A percentile compares a stretch with the other conserved stretches of the same genome.
Evolutionary conservation across 2,888 invertebrate species (phyloP).

Genomic region (Cephus rjabovi): DNA sequence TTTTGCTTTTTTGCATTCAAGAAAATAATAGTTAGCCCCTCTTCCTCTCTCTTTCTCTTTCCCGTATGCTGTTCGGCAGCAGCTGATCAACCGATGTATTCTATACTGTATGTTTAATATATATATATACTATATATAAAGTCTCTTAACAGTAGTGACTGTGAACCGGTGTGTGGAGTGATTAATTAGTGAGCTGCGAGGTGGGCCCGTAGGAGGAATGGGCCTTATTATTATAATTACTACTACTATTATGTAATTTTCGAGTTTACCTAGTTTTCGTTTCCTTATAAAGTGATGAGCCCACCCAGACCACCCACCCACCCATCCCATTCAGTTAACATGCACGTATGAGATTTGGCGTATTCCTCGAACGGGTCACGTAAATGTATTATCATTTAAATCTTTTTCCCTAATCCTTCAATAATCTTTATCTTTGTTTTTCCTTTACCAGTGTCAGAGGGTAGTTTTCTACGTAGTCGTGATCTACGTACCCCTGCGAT

Average conservation of each 20-base stretch:
- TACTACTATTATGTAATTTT: too few species aligned
- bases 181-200: constrained; percentile 13
- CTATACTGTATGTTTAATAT: constrained; percentile 22
- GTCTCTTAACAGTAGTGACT: constrained; percentile 52
- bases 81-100: too few species aligned
- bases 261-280: too few species aligned
- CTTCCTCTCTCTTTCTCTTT: constrained; percentile 3
- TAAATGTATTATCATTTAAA: too few species aligned
- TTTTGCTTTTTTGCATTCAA: constrained; percentile 10
- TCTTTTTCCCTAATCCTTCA: too few species aligned
- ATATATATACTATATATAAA: constrained; percentile 38
- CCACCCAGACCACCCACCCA: too few species aligned
- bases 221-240: too few species aligned
- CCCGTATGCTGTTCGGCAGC: neutral
- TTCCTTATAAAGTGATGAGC: too few species aligned
- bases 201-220: too few species aligned
- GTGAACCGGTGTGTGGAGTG: constrained; percentile 41
- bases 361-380: too few species aligned
- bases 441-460: neutral
- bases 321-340: too few species aligned
- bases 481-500: constrained; percentile 43
- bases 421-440: neutral
- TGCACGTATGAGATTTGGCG: too few species aligned
- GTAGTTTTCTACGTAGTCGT: constrained; percentile 7
- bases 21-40: constrained; percentile 12